Evolutionary conservation across 2,113 vertebrate genomes (phyloP), one percentile per base, ranked within the genome.

Genomic region (Nematolebias whitei): DNA sequence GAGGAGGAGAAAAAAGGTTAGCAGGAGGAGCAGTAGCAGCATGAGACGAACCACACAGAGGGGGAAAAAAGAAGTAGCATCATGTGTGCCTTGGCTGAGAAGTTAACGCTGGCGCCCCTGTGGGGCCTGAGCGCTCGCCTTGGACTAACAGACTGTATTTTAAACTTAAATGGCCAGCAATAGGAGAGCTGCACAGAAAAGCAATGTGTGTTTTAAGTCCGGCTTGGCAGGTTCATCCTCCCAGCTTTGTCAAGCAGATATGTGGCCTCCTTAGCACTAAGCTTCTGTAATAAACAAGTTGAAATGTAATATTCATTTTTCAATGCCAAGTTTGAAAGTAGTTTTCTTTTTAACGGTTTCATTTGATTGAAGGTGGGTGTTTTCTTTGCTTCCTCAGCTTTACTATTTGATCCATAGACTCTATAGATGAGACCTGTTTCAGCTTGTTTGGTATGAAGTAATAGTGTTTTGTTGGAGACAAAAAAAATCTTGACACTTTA

Each of bases 151-250:
- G 62, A 77, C 76, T 82, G 71, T 68, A 83, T 87, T 91, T 91
- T 83, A 85, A 88, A 90, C 78, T 85, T 89, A 88, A 90, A 90
- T 89, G 87, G 80, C 67, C 74, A 74, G 74, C 80, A 75, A 66
- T 11, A 41, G 74, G 48, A 68, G 63, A 73, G 68, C 68, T 51
- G 47, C 52, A 71, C 53, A 59, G 68, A 79, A 71, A 74, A 74
- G 57, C 20, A 24, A 32, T 39, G 10, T 35, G n/a, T n/a, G n/a
- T 58, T 59, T 20, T 12, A 13, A 68, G 50, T 75, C 63, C 29
- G 7, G 48, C 32, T 65, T 64, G 65, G 68, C 57, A 76, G 60
- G 51, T 12, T 4, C 44, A 38, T 56, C 44, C 47, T 65, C n/a
- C 15, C 41, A 68, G 60, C 62, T 45, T 69, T 40, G 48, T 63